phyloP scores from a whole-genome alignment of 2,113 vertebrate genomes.

The Rhinopithecus roxellana region DNA sequence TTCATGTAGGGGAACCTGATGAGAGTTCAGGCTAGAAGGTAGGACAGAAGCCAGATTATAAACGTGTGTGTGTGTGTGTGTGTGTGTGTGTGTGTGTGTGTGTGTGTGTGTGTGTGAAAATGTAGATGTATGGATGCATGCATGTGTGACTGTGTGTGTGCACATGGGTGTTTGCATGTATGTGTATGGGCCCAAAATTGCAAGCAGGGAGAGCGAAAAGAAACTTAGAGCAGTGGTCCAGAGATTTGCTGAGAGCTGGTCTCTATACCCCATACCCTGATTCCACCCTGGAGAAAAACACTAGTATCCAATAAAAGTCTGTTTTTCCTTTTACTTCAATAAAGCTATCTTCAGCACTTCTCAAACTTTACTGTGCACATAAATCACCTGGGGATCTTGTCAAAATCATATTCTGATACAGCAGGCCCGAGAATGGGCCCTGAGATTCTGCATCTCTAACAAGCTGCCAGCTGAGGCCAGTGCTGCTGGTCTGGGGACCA shows the following conservation, averaged over 20 bases:
- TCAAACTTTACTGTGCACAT: background rate
- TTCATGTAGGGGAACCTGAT: rapidly evolving
- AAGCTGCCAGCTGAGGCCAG: background rate
- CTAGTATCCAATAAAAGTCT: background rate
- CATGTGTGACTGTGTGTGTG: background rate
- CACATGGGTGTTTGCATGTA: background rate
- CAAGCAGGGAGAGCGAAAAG: background rate
- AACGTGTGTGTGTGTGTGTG: background rate
- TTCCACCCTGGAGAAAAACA: background rate
- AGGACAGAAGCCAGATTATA: background rate
- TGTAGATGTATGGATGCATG: rapidly evolving
- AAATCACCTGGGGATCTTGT: background rate
- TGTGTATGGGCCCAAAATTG: background rate
- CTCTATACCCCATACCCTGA: no score
- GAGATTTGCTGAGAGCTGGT: background rate
- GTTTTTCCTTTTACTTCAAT: background rate
- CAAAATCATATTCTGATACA: background rate
- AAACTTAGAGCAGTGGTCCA: background rate
- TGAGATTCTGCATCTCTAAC: background rate
- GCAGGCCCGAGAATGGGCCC: background rate
- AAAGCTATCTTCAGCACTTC: background rate
- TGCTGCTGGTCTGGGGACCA: background rate
- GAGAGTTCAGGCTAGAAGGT: background rate
- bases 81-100: background rate
- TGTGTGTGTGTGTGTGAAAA: no score